phyloP scores from a whole-genome alignment of 1,140 invertebrate genomes.

The Halictus rubicundus region DNA sequence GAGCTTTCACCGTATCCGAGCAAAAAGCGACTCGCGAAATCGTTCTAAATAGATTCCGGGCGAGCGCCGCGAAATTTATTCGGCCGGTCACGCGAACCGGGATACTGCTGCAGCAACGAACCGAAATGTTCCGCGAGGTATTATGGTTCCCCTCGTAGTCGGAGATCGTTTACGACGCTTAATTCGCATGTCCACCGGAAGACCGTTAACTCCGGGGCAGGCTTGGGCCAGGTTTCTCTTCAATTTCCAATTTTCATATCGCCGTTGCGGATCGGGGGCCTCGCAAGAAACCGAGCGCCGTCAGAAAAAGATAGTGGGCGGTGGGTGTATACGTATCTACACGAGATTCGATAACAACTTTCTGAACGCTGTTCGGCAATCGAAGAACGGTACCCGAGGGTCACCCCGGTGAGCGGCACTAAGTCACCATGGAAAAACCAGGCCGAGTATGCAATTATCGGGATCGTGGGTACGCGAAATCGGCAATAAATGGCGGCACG shows the following conservation, averaged over 20 bases:
- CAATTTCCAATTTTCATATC: conserved; percentile 20
- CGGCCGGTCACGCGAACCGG: background rate
- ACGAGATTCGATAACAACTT: conserved; percentile 13
- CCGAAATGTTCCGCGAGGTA: background rate
- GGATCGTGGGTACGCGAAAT: background rate
- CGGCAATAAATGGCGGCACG: conserved; percentile 25
- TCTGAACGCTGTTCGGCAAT: conserved; percentile 19
- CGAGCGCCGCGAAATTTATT: background rate
- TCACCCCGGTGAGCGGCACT: conserved; percentile 19
- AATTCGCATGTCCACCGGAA: background rate
- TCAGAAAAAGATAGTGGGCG: background rate
- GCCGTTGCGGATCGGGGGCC: background rate
- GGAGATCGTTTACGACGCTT: background rate
- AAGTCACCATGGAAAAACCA: conserved; percentile 12
- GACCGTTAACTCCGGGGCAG: conserved; percentile 6
- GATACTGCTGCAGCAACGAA: too few species aligned
- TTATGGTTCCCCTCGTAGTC: background rate
- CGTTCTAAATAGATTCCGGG: background rate
- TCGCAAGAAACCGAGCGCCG: background rate
- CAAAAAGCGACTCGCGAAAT: background rate
- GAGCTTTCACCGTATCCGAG: background rate
- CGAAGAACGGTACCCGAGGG: conserved; percentile 32
- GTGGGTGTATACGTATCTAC: background rate
- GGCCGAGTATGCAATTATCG: conserved; percentile 37
- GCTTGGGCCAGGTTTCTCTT: background rate